phyloP scores from a whole-genome alignment of 2,113 vertebrate genomes.

The Ameiurus melas region DNA sequence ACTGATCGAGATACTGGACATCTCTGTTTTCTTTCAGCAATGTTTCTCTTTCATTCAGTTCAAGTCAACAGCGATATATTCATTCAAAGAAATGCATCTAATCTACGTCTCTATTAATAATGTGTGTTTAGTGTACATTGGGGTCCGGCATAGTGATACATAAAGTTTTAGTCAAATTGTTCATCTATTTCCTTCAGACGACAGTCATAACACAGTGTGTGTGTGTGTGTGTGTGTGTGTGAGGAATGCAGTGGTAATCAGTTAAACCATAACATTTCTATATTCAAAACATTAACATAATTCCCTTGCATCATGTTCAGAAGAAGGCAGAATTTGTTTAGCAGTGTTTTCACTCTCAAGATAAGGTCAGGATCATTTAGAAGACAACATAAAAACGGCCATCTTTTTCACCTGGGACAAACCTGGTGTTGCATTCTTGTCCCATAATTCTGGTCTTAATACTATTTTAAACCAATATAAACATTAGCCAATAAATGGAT shows the following conservation, averaged over 20 bases:
- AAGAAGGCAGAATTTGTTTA: neutral
- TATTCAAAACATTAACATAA: neutral
- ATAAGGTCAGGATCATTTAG: neutral
- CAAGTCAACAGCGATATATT: neutral
- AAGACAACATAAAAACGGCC: neutral
- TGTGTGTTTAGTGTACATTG: neutral
- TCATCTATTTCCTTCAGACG: neutral
- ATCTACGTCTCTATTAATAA: neutral
- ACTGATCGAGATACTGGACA: neutral
- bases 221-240: neutral
- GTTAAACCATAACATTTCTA: neutral
- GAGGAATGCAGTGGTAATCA: neutral
- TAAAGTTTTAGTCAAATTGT: neutral
- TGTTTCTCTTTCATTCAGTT: neutral
- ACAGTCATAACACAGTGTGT: neutral
- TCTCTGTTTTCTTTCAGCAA: neutral
- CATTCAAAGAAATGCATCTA: neutral
- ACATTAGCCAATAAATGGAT: neutral
- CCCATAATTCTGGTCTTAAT: neutral
- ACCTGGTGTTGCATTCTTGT: neutral
- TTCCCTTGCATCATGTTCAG: constrained; percentile 1
- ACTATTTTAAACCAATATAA: neutral
- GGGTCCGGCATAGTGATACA: neutral
- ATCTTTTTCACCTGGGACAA: neutral
- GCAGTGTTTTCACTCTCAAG: neutral